Evolutionary conservation across 2,888 invertebrate genomes (phyloP).

Genomic region (Eulithis prunata): DNA sequence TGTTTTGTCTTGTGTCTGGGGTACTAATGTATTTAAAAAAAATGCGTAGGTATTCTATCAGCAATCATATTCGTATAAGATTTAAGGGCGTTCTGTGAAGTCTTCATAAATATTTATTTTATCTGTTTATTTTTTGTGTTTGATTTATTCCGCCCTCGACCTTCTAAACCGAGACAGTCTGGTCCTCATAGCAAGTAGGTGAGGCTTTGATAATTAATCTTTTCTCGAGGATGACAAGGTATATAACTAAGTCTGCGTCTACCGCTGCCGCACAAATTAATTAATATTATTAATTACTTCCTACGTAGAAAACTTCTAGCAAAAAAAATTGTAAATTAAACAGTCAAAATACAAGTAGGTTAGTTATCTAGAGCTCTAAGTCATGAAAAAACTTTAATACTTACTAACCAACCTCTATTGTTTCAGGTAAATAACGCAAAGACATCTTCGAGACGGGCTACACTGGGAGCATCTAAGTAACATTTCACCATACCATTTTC

Average conservation of each 20-base stretch:
- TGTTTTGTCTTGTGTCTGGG: no score
- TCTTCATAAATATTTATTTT: no score
- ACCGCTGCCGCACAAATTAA: constrained; percentile 25
- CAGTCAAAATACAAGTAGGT: constrained; percentile 13
- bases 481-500: no score
- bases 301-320: constrained; percentile 18
- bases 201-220: constrained; percentile 29
- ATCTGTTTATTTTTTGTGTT: background rate
- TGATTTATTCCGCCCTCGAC: background rate
- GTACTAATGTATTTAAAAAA: no score
- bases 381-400: no score
- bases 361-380: background rate
- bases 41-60: no score
- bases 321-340: constrained; percentile 22
- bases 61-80: no score
- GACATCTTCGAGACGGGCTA: no score
- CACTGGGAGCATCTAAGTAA: no score
- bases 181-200: constrained; percentile 12
- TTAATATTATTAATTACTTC: constrained; percentile 29
- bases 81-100: no score
- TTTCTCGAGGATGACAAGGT: constrained; percentile 28
- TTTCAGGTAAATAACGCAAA: no score
- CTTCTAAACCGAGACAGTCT: constrained; percentile 10
- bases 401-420: no score
- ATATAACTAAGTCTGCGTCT: constrained; percentile 24